Evolutionary conservation across 2,797 vertebrate species (phyloP).

Genomic region (Vireo griseus): DNA sequence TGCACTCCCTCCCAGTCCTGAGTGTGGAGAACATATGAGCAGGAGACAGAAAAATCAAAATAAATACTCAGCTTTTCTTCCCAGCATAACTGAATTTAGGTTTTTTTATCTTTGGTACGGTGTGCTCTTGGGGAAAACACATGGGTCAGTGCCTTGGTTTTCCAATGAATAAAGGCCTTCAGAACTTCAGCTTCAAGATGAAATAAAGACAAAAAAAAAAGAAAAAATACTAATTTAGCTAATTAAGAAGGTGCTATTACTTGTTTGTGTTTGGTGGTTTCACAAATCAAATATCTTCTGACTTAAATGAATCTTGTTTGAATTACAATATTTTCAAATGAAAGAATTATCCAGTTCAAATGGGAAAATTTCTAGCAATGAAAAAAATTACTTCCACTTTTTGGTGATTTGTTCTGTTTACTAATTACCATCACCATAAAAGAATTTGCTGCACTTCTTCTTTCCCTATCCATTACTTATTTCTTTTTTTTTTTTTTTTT

Average conservation of each 20-base stretch:
- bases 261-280: background rate
- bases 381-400: background rate
- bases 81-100: rapidly evolving
- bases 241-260: background rate
- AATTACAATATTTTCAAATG: background rate
- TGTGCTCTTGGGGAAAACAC: background rate
- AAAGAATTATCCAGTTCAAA: background rate
- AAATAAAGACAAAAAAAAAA: background rate
- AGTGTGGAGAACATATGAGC: background rate
- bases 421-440: background rate
- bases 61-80: background rate
- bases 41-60: background rate
- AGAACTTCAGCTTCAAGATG: background rate
- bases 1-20: background rate
- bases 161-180: background rate
- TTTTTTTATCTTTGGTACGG: background rate
- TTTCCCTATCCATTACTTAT: background rate
- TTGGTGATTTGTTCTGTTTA: background rate
- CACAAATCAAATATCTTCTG: background rate
- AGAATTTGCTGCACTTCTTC: background rate
- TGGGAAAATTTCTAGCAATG: background rate
- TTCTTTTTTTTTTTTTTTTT: background rate
- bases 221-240: background rate
- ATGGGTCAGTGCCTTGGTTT: background rate
- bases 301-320: background rate